Evolutionary conservation across 2,797 vertebrate genomes (phyloP), one percentile per base, ranked within the genome.

Genomic region (Pangasius larnaudii): DNA sequence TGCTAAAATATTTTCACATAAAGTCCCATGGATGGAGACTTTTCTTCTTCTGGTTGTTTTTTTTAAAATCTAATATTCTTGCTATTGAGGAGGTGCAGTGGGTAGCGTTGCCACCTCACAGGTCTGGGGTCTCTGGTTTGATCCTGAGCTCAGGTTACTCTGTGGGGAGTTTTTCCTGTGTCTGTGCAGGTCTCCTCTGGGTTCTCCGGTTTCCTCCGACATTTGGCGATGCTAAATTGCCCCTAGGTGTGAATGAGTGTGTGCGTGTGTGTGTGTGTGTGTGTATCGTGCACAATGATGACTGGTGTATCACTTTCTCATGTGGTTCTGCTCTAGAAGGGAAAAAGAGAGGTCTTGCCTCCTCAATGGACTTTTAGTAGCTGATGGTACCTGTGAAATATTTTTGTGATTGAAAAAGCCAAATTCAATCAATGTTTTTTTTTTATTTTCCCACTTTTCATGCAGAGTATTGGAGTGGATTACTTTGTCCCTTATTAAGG

Each of bases 401-500:
- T 27, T 81, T 27, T 39, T n/a, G 2, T 58, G 77, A 79, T 42
- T 36, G 27, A 59, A 80, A 58, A 80, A 58, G 19, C 10, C 39
- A 36, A 33, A 80, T 56, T 79, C 22, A 33, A 53, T 33, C 27
- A 81, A 2, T 67, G 27, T 61, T 30, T 63, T 14, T 14, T 14
- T n/a, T n/a, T 42, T 61, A 14, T 42, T 81, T 59, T 42, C 27
- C 30, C 2, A 42, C 22, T 42, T 39, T n/a, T 59, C 7, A 27
- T 59, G 22, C 22, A n/a, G 2, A 81, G 53, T 58, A 36, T 59
- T 80, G 22, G 11, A 65, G 30, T 58, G 24, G 65, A 82, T 56
- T 89, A 78, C 19, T 82, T 85, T 78, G 61, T 59, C 27, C 84
- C 42, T 69, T 77, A 83, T 67, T 69, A 63, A 61, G 30, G 33